Evolutionary conservation across 2,797 vertebrate genomes (phyloP).

Genomic region (Anguilla obscura): DNA sequence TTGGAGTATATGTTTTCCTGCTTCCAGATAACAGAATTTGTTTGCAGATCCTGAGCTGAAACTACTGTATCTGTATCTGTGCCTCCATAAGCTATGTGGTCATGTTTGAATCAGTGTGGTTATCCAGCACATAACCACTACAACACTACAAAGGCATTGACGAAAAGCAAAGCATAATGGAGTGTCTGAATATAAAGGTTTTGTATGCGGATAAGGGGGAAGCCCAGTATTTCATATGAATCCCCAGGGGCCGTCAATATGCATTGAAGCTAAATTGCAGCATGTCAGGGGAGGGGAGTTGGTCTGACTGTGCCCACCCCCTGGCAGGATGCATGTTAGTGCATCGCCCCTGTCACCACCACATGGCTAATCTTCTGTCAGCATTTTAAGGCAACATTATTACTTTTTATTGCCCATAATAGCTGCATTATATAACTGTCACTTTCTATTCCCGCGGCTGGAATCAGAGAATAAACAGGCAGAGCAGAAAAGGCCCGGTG

Average conservation of each 20-base stretch:
- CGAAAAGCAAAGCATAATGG: not conserved
- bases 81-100: not conserved
- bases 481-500: constrained; percentile 26
- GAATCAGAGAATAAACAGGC: constrained; percentile 35
- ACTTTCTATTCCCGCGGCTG: constrained; percentile 44
- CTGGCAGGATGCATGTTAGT: constrained; percentile 18
- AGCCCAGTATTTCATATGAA: not conserved
- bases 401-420: constrained; percentile 44
- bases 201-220: not conserved
- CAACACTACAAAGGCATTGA: not conserved
- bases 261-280: constrained; percentile 12
- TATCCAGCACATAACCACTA: not conserved
- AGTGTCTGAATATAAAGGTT: not conserved
- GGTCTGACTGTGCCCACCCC: constrained; percentile 19
- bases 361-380: constrained; percentile 38
- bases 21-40: no score
- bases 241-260: not conserved
- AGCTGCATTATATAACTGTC: constrained; percentile 52
- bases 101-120: constrained; percentile 1
- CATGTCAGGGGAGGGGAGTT: not conserved
- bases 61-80: not conserved
- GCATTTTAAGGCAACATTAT: constrained; percentile 41
- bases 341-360: constrained; percentile 23
- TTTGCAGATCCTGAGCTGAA: no score
- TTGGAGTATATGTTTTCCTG: not conserved